A percentile compares a stretch with the other conserved stretches of the same genome.
phyloP scores from a whole-genome alignment of 2,888 invertebrate species.

The Chorisops tibialis region DNA sequence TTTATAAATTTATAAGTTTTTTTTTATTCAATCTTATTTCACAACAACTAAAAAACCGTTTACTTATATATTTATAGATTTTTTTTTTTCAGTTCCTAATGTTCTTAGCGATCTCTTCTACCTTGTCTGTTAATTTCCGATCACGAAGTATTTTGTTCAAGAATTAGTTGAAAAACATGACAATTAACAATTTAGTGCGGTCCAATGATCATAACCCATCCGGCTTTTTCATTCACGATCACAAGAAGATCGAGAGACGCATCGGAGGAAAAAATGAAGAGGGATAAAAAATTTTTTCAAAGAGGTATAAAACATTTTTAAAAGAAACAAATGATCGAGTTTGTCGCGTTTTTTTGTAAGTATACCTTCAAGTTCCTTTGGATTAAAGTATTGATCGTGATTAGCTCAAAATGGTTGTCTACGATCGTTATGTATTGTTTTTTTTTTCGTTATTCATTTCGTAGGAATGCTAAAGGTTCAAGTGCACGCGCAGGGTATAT shows the following conservation, averaged over 20 bases:
- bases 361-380: slow-evolving; percentile 4
- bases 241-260: background rate
- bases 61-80: background rate
- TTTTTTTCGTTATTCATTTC: too few relatives aligned
- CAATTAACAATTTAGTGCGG: slow-evolving; percentile 34
- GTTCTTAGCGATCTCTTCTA: background rate
- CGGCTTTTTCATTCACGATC: slow-evolving; percentile 3
- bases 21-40: background rate
- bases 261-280: background rate
- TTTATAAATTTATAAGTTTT: slow-evolving; percentile 1
- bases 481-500: slow-evolving; percentile 21
- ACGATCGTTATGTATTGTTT: background rate
- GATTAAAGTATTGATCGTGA: slow-evolving; percentile 18
- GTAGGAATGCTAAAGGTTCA: slow-evolving; percentile 9
- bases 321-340: slow-evolving; percentile 13
- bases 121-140: slow-evolving; percentile 23
- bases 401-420: slow-evolving; percentile 19
- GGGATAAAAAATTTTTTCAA: slow-evolving; percentile 1
- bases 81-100: background rate
- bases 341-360: background rate
- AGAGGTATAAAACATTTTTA: too few relatives aligned
- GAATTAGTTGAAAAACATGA: slow-evolving; percentile 33
- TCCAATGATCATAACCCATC: slow-evolving; percentile 21
- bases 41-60: background rate
- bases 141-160: slow-evolving; percentile 32